Evolutionary conservation across 2,797 vertebrate genomes (phyloP), one percentile per base, ranked within the genome.

Genomic region (Tapera naevia): DNA sequence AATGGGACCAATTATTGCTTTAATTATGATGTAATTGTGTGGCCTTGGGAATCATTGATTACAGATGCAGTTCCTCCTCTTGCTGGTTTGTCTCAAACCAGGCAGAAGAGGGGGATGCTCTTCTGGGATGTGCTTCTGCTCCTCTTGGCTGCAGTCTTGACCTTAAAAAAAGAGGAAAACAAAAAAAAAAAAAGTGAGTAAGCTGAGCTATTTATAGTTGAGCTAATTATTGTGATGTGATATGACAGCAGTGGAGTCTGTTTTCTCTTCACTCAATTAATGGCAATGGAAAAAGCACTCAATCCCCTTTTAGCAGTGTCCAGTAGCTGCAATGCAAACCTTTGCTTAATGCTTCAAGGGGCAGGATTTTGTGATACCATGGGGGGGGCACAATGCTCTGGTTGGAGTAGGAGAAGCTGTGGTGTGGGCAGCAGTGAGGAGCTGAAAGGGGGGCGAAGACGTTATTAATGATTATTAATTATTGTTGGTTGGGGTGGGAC

Each of bases 111-210:
- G 72, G 37, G 32, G n/a, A 81, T 53, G 72, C 9, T 80, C 65
- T 65, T 60, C 89, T 80, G 80, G 74, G 92, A 88, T 72, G 48
- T 7, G 25, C 62, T 80, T 88, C 85, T 86, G 7, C 72, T 91
- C 53, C 51, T 86, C 81, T 70, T 72, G 83, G 93, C 81, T 91
- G 57, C 75, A 76, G 89, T 16, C 58, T 91, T 95, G 95, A 93
- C 93, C 92, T 95, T 91, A 95, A 85, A 93, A 80, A 76, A 84
- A 73, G 64, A 81, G 28, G 60, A 91, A 84, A 71, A 72, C 33
- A 41, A 91, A 96, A 91, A 92, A 95, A n/a, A n/a, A n/a, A 96
- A 92, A 95, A 91, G 60, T 91, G 86, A 96, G 81, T 93, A 94
- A 89, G 81, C 71, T 6, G 69, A 53, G 69, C 79, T 96, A 96